Evolutionary conservation across 2,113 vertebrate species (phyloP).

Genomic region (cattle (Bos taurus)): ARS-UCD2.0 NC_037331.1:79378001-79378500

Average conservation of each 20-base stretch:
- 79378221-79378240: neutral
- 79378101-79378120: neutral
- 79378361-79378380: neutral
- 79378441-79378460: slow-evolving; percentile 45
- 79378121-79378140: neutral
- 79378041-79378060: neutral
- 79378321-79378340: neutral
- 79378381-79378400: neutral
- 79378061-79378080: neutral
- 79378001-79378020: neutral
- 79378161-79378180: neutral
- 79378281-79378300: neutral
- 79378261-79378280: neutral
- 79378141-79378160: neutral
- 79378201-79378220: too few relatives aligned
- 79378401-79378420: neutral
- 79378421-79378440: neutral
- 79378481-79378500: slow-evolving; percentile 23
- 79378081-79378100: neutral
- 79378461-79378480: neutral
- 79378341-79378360: neutral
- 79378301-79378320: neutral
- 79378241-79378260: neutral
- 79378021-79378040: neutral
- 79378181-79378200: neutral